phyloP scores from a whole-genome alignment of 2,888 invertebrate genomes.

The Epicampocera succincta region DNA sequence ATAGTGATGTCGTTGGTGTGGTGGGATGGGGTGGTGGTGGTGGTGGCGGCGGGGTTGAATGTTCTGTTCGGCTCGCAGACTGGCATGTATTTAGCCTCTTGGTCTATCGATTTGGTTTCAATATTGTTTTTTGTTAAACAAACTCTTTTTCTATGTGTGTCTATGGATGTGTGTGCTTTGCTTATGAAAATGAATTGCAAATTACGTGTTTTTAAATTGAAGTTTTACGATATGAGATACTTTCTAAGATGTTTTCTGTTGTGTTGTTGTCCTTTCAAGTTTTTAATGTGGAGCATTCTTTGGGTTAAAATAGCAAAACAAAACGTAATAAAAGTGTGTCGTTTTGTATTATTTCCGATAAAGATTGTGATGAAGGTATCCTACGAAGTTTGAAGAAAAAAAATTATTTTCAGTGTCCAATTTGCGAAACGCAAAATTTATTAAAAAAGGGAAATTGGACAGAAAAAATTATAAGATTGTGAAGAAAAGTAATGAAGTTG shows the following conservation, averaged over 20 bases:
- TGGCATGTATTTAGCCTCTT: conserved; percentile 52
- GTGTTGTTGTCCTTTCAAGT: conserved; percentile 48
- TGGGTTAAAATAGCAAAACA: conserved; percentile 52
- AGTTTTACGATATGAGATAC: conserved; percentile 81
- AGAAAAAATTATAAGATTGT: no score
- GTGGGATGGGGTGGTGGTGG: conserved; percentile 4
- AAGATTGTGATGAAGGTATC: conserved; percentile 22
- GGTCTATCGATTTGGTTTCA: conserved; percentile 17
- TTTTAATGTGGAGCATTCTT: conserved; percentile 62
- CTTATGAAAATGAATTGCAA: conserved; percentile 75
- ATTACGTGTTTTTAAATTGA: conserved; percentile 81
- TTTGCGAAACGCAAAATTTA: no score
- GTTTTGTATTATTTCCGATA: conserved; percentile 39
- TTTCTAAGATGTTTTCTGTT: conserved; percentile 65
- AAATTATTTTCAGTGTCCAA: no score
- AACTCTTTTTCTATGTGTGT: conserved; percentile 9
- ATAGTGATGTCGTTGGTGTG: background rate
- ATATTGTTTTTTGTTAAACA: conserved; percentile 2
- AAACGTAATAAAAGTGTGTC: conserved; percentile 37
- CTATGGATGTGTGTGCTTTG: conserved; percentile 1
- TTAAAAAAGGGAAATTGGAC: no score
- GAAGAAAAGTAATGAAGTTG: no score
- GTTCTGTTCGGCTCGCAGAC: conserved; percentile 51
- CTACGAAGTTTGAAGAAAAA: background rate
- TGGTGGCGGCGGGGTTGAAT: conserved; percentile 6